phyloP scores from a whole-genome alignment of 2,888 invertebrate genomes.

The Andrena bucephala region DNA sequence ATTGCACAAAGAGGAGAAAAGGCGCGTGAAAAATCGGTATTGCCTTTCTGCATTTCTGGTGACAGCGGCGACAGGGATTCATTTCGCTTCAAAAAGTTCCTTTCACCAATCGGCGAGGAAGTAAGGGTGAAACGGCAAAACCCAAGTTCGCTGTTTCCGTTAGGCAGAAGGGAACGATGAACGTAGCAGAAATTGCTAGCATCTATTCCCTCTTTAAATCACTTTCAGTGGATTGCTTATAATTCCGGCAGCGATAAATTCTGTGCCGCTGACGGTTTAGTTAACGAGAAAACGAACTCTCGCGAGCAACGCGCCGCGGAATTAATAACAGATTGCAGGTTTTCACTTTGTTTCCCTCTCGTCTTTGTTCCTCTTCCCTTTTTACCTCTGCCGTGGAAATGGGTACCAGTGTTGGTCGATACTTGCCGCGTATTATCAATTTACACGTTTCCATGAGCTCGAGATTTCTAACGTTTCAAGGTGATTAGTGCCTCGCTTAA shows the following conservation, averaged over 20 bases:
- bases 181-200: slow-evolving; percentile 46
- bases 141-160: slow-evolving; percentile 31
- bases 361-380: background rate
- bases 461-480: background rate
- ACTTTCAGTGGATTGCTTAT: slow-evolving; percentile 54
- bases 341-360: slow-evolving; percentile 24
- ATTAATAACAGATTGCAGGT: slow-evolving; percentile 50
- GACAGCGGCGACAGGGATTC: slow-evolving; percentile 43
- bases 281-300: slow-evolving; percentile 59
- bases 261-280: slow-evolving; percentile 49
- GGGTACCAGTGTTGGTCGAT: background rate
- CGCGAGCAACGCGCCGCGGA: slow-evolving; percentile 19
- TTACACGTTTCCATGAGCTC: background rate
- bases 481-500: too few relatives aligned
- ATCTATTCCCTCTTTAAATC: slow-evolving; percentile 53
- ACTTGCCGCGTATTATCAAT: slow-evolving; percentile 24
- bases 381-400: background rate
- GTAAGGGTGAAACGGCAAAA: slow-evolving; percentile 31
- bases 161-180: slow-evolving; percentile 7
- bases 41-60: slow-evolving; percentile 21
- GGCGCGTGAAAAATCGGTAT: slow-evolving; percentile 25
- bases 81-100: slow-evolving; percentile 46
- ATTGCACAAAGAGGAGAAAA: background rate
- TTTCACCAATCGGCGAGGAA: slow-evolving; percentile 38
- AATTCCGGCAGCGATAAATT: slow-evolving; percentile 55